Evolutionary conservation across 2,888 invertebrate genomes (phyloP).

Genomic region (Nymphalis polychloros): DNA sequence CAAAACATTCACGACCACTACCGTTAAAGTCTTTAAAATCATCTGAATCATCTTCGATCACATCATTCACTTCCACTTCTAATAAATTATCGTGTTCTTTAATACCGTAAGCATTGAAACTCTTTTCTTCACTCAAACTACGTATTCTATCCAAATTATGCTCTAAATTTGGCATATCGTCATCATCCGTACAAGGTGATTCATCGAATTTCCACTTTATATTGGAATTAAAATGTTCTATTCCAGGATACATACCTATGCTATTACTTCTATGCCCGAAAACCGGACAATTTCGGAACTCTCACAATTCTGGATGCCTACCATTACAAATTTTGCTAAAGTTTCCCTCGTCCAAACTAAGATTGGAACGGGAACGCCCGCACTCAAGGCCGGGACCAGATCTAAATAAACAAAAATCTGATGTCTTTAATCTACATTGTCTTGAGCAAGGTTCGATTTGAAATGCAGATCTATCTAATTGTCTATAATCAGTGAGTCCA

Average conservation of each 20-base stretch:
- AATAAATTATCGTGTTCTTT: slow-evolving; percentile 71
- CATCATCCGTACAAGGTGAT: slow-evolving; percentile 61
- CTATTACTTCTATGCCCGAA: slow-evolving; percentile 81
- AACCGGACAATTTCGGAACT: slow-evolving; percentile 77
- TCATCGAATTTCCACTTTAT: slow-evolving; percentile 79
- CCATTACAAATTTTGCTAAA: slow-evolving; percentile 76
- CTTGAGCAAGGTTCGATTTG: slow-evolving; percentile 77
- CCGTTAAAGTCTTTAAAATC: slow-evolving; percentile 64
- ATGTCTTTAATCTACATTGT: slow-evolving; percentile 74
- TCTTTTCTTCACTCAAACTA: slow-evolving; percentile 73
- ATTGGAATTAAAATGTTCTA: slow-evolving; percentile 76
- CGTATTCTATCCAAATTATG: slow-evolving; percentile 77
- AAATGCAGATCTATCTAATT: slow-evolving; percentile 72
- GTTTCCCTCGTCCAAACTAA: slow-evolving; percentile 76
- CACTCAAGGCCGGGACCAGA: slow-evolving; percentile 70
- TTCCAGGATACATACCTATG: slow-evolving; percentile 73
- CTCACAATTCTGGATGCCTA: slow-evolving; percentile 80
- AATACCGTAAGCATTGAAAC: slow-evolving; percentile 61
- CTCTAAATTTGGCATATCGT: slow-evolving; percentile 69
- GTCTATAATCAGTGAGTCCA: slow-evolving; percentile 69
- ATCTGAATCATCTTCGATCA: slow-evolving; percentile 65
- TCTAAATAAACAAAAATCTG: slow-evolving; percentile 74
- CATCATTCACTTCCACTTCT: slow-evolving; percentile 74
- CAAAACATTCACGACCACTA: slow-evolving; percentile 63
- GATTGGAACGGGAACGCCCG: slow-evolving; percentile 74